Percentiles rank a stretch among this genome's conserved stretches.
Conservation (phyloP, 2,113 vertebrate genomes). For the Limnothrissa miodon region DNA sequence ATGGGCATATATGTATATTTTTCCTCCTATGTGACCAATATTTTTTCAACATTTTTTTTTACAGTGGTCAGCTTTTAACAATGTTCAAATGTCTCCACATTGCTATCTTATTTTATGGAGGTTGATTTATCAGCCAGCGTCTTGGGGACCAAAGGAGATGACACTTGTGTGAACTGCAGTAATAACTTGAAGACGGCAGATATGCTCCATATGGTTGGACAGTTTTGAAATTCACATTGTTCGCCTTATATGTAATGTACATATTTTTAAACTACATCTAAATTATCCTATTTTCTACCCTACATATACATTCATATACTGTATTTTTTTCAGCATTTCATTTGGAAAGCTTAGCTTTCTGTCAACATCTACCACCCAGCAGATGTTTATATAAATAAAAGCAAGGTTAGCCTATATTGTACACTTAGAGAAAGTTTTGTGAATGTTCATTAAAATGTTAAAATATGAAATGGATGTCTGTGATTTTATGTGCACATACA, state of each 20-base stretch:
- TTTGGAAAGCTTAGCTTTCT: not conserved
- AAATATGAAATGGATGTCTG: constrained; percentile 31
- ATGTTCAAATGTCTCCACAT: not conserved
- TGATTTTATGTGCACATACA: constrained; percentile 36
- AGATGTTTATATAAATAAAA: constrained; percentile 21
- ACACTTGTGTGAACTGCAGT: not conserved
- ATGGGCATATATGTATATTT: not conserved
- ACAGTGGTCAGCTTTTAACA: not conserved
- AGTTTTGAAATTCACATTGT: constrained; percentile 21
- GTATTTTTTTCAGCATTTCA: not conserved
- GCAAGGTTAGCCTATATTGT: constrained; percentile 45
- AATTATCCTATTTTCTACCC: constrained; percentile 34
- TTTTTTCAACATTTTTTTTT: not conserved
- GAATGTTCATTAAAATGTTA: constrained; percentile 39
- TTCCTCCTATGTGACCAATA: not conserved
- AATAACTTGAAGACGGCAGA: not conserved
- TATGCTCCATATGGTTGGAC: constrained; percentile 27
- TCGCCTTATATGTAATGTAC: constrained; percentile 43
- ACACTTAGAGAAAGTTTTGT: constrained; percentile 47
- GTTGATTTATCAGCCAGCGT: not conserved
- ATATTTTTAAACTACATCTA: constrained; percentile 48
- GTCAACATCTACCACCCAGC: not conserved
- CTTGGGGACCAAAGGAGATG: not conserved
- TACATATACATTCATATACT: not conserved
- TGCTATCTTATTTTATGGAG: not conserved